Conservation (phyloP, 2,797 vertebrate species). For the Enteromius thamalakanensis region DNA sequence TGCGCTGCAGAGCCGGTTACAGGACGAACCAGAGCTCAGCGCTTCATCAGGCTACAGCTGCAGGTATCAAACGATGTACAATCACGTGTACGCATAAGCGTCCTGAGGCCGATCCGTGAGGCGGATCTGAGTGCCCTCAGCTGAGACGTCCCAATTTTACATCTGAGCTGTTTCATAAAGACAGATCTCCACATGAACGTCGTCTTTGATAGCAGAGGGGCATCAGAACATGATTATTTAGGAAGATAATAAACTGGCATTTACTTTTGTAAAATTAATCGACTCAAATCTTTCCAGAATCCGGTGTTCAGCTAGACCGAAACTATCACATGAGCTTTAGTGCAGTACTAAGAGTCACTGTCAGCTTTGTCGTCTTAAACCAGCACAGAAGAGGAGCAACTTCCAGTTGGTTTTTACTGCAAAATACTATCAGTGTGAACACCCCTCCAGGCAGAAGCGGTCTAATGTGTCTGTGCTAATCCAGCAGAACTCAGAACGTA, state of each 20-base stretch:
- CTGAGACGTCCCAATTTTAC: neutral
- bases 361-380: neutral
- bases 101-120: neutral
- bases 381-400: neutral
- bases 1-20: neutral
- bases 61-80: neutral
- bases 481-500: neutral
- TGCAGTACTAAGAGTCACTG: neutral
- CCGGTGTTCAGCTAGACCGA: neutral
- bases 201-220: neutral
- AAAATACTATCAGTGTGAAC: neutral
- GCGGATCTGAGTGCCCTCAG: conserved; percentile 9
- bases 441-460: neutral
- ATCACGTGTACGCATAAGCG: neutral
- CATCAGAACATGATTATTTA: neutral
- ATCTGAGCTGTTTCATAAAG: conserved; percentile 17
- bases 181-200: neutral
- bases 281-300: neutral
- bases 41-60: neutral
- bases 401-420: neutral
- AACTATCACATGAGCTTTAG: neutral
- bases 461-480: neutral
- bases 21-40: neutral
- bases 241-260: neutral
- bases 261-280: neutral